phyloP scores from a whole-genome alignment of 2,797 vertebrate genomes.

The Sebastes taczanowskii region DNA sequence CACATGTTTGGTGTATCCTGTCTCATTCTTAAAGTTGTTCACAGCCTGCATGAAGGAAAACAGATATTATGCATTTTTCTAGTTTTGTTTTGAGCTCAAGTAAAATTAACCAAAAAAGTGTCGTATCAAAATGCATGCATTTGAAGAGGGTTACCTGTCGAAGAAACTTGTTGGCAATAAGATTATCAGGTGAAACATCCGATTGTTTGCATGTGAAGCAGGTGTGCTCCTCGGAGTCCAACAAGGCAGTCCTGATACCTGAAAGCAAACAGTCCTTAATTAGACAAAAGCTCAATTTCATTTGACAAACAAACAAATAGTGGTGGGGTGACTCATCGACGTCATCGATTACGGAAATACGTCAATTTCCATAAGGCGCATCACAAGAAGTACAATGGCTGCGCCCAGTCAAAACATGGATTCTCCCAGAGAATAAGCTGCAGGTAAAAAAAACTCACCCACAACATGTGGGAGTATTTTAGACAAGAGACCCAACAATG shows the following conservation, averaged over 20 bases:
- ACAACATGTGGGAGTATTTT: too few species aligned
- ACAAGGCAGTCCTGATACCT: constrained; percentile 93
- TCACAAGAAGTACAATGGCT: too few species aligned
- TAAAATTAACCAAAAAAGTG: not conserved
- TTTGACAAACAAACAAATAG: not conserved
- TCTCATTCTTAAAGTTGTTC: constrained; percentile 99
- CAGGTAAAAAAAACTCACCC: too few species aligned
- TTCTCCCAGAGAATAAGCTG: too few species aligned
- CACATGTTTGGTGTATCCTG: constrained; percentile 92
- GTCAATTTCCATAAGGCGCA: too few species aligned
- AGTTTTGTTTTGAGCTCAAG: not conserved
- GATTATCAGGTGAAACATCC: constrained; percentile 94
- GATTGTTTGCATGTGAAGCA: constrained; percentile 96
- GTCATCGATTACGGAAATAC: too few species aligned
- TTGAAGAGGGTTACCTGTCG: constrained; percentile 86
- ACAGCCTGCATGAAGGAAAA: constrained; percentile 85
- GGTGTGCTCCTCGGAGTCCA: constrained; percentile 95
- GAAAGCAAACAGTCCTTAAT: constrained; percentile 12
- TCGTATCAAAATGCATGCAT: not conserved
- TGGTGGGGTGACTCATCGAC: too few species aligned
- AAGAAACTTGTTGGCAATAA: constrained; percentile 99
- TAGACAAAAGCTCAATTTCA: not conserved
- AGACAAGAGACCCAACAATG: too few species aligned
- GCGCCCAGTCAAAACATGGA: too few species aligned
- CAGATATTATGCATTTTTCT: not conserved